Evolutionary conservation across 2,113 vertebrate species (phyloP), one percentile per base, ranked within the genome.

Genomic region (Scophthalmus maximus): DNA sequence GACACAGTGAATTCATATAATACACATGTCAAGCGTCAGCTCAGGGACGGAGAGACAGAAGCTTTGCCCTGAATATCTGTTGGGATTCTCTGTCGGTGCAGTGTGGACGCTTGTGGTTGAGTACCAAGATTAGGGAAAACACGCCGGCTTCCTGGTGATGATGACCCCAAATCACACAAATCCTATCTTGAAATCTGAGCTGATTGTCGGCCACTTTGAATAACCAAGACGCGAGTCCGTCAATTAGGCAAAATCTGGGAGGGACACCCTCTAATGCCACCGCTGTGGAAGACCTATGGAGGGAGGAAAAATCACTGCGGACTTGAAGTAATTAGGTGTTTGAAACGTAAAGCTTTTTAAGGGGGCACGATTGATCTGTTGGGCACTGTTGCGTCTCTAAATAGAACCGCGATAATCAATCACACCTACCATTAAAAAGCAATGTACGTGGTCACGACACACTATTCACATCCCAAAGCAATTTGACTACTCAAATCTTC

Each of bases 401-500:
- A 75, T 23, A 53, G 36, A 26, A 14, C 49, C 32, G 30, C 8
- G 6, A 63, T 58, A 22, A 82, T 61, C 67, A 75, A 50, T 70
- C 38, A 29, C n/a, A 53, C 34, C 40, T 12, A 34, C n/a, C 68
- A 56, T 22, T 22, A 5, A 32, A 38, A 15, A 29, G 42, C n/a
- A 5, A 11, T 50, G 30, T 22, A 27, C 60, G 52, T 22, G 15
- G 47, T 34, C 15, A 15, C 53, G 20, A 36, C 68, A 40, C 30
- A 8, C 34, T 15, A n/a, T n/a, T 40, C 23, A 76, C 73, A 65
- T 66, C 78, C 70, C 38, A 8, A 47, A 78, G 71, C 76, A 25
- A 73, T 86, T 77, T 69, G 52, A 72, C 71, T 58, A 58, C 79
- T 68, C 40, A 46, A 68, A 80, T 81, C 60, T 36, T 2, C 50